Evolutionary conservation across 2,888 invertebrate genomes (phyloP), one percentile per base, ranked within the genome.

Genomic region (Leucania comma): DNA sequence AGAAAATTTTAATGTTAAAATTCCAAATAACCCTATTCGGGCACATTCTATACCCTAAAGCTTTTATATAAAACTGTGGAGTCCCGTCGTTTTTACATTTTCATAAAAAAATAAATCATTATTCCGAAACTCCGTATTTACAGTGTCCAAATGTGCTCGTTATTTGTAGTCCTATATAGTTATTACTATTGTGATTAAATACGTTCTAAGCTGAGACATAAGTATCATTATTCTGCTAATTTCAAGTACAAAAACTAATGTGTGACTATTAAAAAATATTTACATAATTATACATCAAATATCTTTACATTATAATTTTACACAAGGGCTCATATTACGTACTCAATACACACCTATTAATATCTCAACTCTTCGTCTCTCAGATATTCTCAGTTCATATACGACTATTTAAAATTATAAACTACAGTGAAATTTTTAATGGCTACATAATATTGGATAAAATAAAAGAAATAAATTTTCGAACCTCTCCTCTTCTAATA

Each of bases 91-190:
- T 88, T 88, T 90, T 88, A 90, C 90, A 93, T 92, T 90, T 93
- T 90, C 85, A 87, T 94, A 94, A 89, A 95, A 94, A 95, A 94
- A 94, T 94, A 94, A 92, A 90, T 88, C 87, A 79, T 87, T 86
- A 84, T 88, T 78, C 81, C 87, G 88, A 91, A 92, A 89, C 87
- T 89, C 85, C 84, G 71, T 94, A 94, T 93, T 91, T 93, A 94
- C 93, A 94, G 67, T 84, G 86, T 82, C 78, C 72, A 85, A 86
- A 80, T 82, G 81, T 87, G 88, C 80, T 83, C 56, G 67, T 84
- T 79, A 10, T 53, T 68, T 82, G 72, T 80, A 78, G 80, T 77
- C 74, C 82, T 81, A 81, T 75, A 78, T 54, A 80, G 70, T 82
- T 80, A 81, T 76, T 67, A 77, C 74, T 86, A 82, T 67, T 72